Evolutionary conservation across 92 coral and sea anemone genomes (phyloP).

Genomic region (Anthopleura xanthogrammica): DNA sequence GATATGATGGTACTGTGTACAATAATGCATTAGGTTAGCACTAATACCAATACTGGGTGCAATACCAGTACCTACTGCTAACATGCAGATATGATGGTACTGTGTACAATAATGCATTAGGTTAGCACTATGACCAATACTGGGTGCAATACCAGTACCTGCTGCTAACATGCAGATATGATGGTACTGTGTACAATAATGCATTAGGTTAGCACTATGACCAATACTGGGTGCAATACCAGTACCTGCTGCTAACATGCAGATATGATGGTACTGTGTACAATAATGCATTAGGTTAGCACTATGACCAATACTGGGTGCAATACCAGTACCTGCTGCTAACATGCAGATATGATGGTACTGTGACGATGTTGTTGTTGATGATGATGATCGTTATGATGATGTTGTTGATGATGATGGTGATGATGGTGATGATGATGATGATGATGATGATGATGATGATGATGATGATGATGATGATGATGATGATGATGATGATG

Average conservation of each 20-base stretch:
- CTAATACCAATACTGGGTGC: slow-evolving; percentile 36
- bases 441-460: too few relatives aligned
- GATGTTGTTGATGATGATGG: too few relatives aligned
- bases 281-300: background rate
- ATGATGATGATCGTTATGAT: too few relatives aligned
- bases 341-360: slow-evolving; percentile 67
- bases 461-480: too few relatives aligned
- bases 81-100: slow-evolving; percentile 70
- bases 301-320: too few relatives aligned
- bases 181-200: slow-evolving; percentile 41
- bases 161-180: slow-evolving; percentile 75
- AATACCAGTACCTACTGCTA: slow-evolving; percentile 66
- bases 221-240: slow-evolving; percentile 31
- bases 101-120: slow-evolving; percentile 18
- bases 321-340: slow-evolving; percentile 78
- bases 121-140: too few relatives aligned
- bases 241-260: slow-evolving; percentile 82
- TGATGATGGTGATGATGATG: too few relatives aligned
- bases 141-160: slow-evolving; percentile 60
- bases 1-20: slow-evolving; percentile 53
- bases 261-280: slow-evolving; percentile 59
- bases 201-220: background rate
- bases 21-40: background rate
- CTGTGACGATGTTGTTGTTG: slow-evolving; percentile 17
- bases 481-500: too few relatives aligned